These are phyloP conservation scores for Lasioglossum oenotherae DNA, from an alignment of 2,888 invertebrate genomes.

Conservation along the genomic window DNA sequence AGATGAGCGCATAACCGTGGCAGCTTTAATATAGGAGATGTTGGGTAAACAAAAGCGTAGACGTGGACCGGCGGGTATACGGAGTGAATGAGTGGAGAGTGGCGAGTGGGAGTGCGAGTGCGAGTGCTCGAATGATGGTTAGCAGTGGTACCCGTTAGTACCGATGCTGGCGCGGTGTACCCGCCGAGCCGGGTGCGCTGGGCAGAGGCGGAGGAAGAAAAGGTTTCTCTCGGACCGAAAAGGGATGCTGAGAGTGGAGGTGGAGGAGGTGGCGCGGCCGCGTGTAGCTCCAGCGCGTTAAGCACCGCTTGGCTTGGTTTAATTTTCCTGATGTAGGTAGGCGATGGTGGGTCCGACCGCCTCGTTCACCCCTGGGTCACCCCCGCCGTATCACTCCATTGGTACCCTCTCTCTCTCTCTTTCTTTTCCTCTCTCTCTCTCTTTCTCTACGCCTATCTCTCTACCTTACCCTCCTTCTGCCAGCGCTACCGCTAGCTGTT, in stretches of 20 bases:
- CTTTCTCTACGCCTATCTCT: too few species aligned
- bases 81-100: slow-evolving; percentile 75
- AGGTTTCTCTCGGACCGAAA: slow-evolving; percentile 70
- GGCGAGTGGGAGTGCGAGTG: slow-evolving; percentile 61
- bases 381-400: slow-evolving; percentile 72
- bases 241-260: slow-evolving; percentile 67
- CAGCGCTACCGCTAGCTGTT: slow-evolving; percentile 63
- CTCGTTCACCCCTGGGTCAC: slow-evolving; percentile 74
- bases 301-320: slow-evolving; percentile 84
- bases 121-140: slow-evolving; percentile 65
- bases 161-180: slow-evolving; percentile 36
- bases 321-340: slow-evolving; percentile 84
- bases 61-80: slow-evolving; percentile 70
- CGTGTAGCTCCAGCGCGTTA: slow-evolving; percentile 82
- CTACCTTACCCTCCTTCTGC: slow-evolving; percentile 33
- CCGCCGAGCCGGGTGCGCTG: slow-evolving; percentile 16
- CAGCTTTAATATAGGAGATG: slow-evolving; percentile 83
- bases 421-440: background rate
- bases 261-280: slow-evolving; percentile 69
- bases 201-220: slow-evolving; percentile 55
- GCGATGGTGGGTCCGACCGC: slow-evolving; percentile 80
- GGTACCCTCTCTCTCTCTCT: slow-evolving; percentile 44
- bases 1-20: slow-evolving; percentile 62
- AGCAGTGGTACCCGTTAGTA: slow-evolving; percentile 52
- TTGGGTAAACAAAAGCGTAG: slow-evolving; percentile 82